phyloP scores from a whole-genome alignment of 2,888 invertebrate species.

The Amphipoea oculea region DNA sequence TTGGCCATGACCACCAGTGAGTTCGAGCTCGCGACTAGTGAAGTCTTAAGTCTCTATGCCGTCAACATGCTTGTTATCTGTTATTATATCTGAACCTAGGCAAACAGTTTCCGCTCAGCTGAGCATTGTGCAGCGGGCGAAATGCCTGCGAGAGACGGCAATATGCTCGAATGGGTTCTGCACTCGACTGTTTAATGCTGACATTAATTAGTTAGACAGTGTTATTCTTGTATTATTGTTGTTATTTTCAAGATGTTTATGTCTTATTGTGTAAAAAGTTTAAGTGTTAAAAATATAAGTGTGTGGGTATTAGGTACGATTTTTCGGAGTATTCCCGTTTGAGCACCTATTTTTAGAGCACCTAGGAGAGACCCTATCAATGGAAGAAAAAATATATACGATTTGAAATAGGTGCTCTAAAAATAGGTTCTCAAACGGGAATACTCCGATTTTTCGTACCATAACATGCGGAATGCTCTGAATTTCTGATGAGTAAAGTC shows the following conservation, averaged over 20 bases:
- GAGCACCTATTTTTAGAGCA: too few relatives aligned
- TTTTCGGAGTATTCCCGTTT: too few relatives aligned
- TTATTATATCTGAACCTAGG: background rate
- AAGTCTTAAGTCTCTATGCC: background rate
- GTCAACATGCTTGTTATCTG: background rate
- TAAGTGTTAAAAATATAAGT: background rate
- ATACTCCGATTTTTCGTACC: too few relatives aligned
- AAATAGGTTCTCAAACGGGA: too few relatives aligned
- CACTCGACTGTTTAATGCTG: background rate
- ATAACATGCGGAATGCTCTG: background rate
- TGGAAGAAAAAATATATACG: too few relatives aligned
- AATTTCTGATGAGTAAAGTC: background rate
- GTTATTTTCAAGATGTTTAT: background rate
- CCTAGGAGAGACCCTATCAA: too few relatives aligned
- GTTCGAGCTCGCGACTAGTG: too few relatives aligned
- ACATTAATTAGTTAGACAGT: background rate
- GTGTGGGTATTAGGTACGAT: background rate
- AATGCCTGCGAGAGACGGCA: background rate
- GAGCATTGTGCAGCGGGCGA: slow-evolving; percentile 17
- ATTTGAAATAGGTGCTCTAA: too few relatives aligned
- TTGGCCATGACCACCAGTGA: too few relatives aligned
- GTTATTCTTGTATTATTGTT: background rate
- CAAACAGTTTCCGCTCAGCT: slow-evolving; percentile 13
- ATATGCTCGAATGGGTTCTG: slow-evolving; percentile 9
- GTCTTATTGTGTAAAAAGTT: background rate